Evolutionary conservation across 2,888 invertebrate genomes (phyloP), one percentile per base, ranked within the genome.

Genomic region (Dynastes hyllus): DNA sequence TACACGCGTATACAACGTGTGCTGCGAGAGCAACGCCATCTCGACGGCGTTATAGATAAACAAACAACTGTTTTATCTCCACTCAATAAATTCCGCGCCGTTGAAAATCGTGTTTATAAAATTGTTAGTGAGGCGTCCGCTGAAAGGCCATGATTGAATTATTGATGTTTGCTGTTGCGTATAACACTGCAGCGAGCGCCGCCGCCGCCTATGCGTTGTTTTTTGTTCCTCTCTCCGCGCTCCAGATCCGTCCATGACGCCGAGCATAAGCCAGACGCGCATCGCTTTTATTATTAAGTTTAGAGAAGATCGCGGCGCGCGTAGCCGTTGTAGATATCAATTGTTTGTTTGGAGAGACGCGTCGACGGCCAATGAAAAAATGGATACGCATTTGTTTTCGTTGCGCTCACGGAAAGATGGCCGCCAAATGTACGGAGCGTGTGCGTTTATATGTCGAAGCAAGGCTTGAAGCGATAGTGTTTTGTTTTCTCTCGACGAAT

Each of bases 51-150:
- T 69, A 29, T n/a, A 69, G 29, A 50, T 75, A 75, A 75, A 75
- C 73, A 75, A 75, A 75, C 73, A 75, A 75, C 73, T 61, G 61
- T 75, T 61, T 75, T 75, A 75, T 75, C 73, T 75, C 61, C 73
- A 75, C 61, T 75, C 63, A 75, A 75, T 75, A 75, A 75, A 75
- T 75, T 75, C 73, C 22, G 45, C 73, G 61, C 61, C 73, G 73
- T 75, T 75, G 73, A 75, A 75, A 75, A 75, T 75, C 73, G 61
- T 75, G 73, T 75, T 75, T 75, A 75, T 75, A 75, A 75, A 75
- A 75, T 75, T 75, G 73, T 75, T 75, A 61, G 73, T 75, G 73
- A 75, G 73, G 73, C 58, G 73, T 75, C 73, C 73, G 73, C 27
- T 75, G 73, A 75, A 75, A 75, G 73, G 73, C 73, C 61, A 61